Conservation (phyloP, 2,797 vertebrate species). For the Acanthurus tractus region DNA sequence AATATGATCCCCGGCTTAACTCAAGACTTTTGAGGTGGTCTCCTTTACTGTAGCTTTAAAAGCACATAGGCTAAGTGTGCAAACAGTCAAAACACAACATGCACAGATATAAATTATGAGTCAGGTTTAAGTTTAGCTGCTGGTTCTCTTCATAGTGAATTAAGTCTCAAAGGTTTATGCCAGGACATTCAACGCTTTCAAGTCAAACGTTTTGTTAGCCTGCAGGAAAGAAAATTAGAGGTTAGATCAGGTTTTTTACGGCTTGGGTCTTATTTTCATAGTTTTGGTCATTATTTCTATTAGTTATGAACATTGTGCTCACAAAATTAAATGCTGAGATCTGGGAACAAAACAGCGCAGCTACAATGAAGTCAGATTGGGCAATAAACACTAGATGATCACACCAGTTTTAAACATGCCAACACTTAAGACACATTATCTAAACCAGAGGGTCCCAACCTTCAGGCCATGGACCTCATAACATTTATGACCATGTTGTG, state of each 20-base stretch:
- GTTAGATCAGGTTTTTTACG: conserved; percentile 9
- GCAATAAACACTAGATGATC: conserved; percentile 2
- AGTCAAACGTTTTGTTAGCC: neutral
- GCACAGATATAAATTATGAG: conserved; percentile 32
- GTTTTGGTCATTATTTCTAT: neutral
- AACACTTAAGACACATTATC: conserved; percentile 6
- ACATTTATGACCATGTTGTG: neutral
- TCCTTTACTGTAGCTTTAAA: conserved; percentile 51
- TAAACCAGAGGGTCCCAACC: conserved; percentile 2
- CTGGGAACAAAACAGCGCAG: neutral
- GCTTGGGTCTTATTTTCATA: neutral
- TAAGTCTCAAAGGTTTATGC: conserved; percentile 23
- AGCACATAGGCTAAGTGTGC: conserved; percentile 29
- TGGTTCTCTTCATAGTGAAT: conserved; percentile 5
- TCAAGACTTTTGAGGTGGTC: conserved; percentile 60
- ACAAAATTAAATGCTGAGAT: neutral
- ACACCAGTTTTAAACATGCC: neutral
- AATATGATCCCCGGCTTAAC: conserved; percentile 70
- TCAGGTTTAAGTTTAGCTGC: conserved; percentile 39
- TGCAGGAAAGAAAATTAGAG: conserved; percentile 5
- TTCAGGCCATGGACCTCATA: neutral
- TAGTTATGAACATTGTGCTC: neutral
- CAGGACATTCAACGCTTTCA: conserved; percentile 17
- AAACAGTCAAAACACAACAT: conserved; percentile 38
- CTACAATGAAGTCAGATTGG: neutral